Evolutionary conservation across 2,797 vertebrate genomes (phyloP).

Genomic region (Sparus aurata): DNA sequence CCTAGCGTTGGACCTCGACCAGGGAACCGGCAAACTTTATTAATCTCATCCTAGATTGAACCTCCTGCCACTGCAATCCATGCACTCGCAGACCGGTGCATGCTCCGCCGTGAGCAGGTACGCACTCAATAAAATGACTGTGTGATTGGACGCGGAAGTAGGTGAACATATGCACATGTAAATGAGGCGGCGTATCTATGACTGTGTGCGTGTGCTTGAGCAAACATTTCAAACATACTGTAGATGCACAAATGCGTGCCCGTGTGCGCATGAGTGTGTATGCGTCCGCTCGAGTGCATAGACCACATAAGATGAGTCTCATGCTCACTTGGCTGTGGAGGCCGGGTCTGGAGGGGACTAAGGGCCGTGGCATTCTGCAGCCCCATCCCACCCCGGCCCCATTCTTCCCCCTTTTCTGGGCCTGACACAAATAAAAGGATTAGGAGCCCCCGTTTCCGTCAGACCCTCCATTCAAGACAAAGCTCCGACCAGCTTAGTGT

Average conservation of each 20-base stretch:
- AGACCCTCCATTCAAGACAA: conserved; percentile 94
- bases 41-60: conserved; percentile 78
- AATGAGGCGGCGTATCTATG: not conserved
- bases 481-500: conserved; percentile 93
- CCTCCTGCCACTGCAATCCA: conserved; percentile 50
- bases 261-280: conserved; percentile 38
- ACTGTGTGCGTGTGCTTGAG: conserved; percentile 15
- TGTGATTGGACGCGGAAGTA: not conserved
- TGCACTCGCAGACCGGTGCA: conserved; percentile 42
- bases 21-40: conserved; percentile 80
- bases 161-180: conserved; percentile 10
- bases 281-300: conserved; percentile 65
- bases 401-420: conserved; percentile 93
- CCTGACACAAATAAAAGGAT: conserved; percentile 99
- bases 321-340: conserved; percentile 89
- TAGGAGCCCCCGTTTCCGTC: conserved; percentile 98
- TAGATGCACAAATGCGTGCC: conserved; percentile 34
- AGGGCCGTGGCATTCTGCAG: conserved; percentile 87
- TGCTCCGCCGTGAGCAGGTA: conserved; percentile 37
- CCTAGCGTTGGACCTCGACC: conserved; percentile 77
- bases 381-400: conserved; percentile 86
- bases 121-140: not conserved
- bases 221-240: conserved; percentile 42
- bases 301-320: conserved; percentile 85
- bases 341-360: conserved; percentile 75